A percentile compares a stretch with the other conserved stretches of the same genome.
Evolutionary conservation across 2,797 vertebrate genomes (phyloP).

Genomic region (Galagoides demidoff): DNA sequence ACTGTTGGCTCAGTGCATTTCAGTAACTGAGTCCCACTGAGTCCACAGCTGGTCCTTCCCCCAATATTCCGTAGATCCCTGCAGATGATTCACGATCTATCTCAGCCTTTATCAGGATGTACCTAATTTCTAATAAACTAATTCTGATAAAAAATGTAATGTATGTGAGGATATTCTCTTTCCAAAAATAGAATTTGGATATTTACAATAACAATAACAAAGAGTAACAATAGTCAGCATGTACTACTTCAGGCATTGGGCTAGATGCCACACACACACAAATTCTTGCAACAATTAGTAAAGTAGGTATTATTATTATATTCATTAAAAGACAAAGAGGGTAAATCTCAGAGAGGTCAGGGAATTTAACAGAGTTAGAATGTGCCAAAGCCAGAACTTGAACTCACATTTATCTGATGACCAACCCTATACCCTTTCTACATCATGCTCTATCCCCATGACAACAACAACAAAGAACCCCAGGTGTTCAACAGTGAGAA

Average conservation of each 20-base stretch:
- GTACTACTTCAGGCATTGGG: background rate
- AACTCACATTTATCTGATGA: constrained; percentile 10
- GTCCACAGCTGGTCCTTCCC: background rate
- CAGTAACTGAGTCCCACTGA: background rate
- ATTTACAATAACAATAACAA: background rate
- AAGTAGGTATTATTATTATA: background rate
- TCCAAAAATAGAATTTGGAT: background rate
- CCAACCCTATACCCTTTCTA: background rate
- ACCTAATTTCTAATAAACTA: background rate
- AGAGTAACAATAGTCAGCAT: background rate
- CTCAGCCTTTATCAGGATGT: background rate
- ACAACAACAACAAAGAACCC: background rate
- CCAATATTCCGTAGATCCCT: background rate
- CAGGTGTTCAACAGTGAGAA: background rate
- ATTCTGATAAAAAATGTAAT: background rate
- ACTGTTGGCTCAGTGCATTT: background rate
- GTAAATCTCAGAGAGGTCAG: background rate
- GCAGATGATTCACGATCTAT: background rate
- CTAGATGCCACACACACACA: background rate
- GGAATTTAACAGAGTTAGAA: constrained; percentile 1
- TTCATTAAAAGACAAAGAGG: background rate
- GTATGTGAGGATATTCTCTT: background rate
- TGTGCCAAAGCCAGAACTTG: background rate
- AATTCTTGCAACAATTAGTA: constrained; percentile 11
- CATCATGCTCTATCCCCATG: background rate